Percentiles rank a stretch among this genome's conserved stretches.
Conservation (phyloP, 2,797 vertebrate genomes). For the Hafferia zeledoni region DNA sequence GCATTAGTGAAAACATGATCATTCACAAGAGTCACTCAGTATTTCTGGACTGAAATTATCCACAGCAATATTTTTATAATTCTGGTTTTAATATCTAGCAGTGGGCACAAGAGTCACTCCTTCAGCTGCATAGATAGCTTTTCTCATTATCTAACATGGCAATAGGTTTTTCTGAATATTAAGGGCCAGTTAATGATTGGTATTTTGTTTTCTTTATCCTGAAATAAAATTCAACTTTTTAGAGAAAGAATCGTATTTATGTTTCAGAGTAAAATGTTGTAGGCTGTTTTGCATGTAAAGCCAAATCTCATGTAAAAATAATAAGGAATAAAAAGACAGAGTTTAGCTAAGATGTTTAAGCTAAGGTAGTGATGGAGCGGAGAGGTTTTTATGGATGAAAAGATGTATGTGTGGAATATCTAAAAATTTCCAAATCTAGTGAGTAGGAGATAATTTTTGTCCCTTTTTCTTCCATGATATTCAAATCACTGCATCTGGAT, state of each 20-base stretch:
- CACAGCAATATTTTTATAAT: slow-evolving; percentile 1
- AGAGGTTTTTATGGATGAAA: not conserved
- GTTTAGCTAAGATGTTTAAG: not conserved
- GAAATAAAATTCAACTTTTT: not conserved
- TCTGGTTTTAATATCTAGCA: slow-evolving; percentile 10
- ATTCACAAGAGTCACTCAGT: not conserved
- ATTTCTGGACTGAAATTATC: slow-evolving; percentile 18
- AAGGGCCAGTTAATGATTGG: not conserved
- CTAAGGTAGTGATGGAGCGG: not conserved
- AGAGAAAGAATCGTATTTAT: not conserved
- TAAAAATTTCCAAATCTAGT: not conserved
- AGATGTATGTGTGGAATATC: not conserved
- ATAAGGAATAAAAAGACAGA: not conserved
- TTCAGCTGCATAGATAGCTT: not conserved
- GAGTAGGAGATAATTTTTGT: not conserved
- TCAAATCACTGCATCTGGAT: not conserved
- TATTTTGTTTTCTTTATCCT: not conserved
- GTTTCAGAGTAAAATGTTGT: not conserved
- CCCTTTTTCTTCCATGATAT: not conserved
- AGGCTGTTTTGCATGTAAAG: not conserved
- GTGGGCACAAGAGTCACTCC: not conserved
- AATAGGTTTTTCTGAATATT: not conserved
- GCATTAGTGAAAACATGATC: slow-evolving; percentile 21
- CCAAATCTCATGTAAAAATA: not conserved
- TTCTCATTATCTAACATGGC: not conserved